Conservation (phyloP, 2,797 vertebrate genomes). For the Anguilla anguilla region DNA sequence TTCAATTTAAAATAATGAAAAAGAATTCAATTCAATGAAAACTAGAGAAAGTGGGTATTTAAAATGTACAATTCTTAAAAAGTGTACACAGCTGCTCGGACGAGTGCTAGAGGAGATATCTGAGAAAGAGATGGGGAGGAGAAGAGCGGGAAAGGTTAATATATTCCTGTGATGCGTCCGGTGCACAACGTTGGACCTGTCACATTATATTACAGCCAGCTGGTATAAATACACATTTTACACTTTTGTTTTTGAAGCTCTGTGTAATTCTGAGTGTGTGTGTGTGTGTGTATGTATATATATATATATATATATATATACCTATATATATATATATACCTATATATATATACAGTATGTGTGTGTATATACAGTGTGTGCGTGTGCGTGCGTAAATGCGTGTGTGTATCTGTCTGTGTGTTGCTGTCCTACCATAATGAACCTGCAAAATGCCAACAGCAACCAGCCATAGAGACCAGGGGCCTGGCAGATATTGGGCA, state of each 20-base stretch:
- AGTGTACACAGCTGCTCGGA: not conserved
- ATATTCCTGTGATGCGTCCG: constrained; percentile 81
- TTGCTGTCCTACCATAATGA: constrained; percentile 84
- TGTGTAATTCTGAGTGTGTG: constrained; percentile 31
- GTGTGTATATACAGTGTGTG: too few relatives aligned
- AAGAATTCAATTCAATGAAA: not conserved
- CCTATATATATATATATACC: too few relatives aligned
- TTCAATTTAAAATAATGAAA: not conserved
- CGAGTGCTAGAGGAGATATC: constrained; percentile 20
- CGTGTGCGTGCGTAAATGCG: not conserved
- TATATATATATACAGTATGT: too few relatives aligned
- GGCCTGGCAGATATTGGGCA: constrained; percentile 82
- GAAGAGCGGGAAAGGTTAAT: constrained; percentile 78
- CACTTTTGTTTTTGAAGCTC: constrained; percentile 57
- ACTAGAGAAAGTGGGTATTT: not conserved
- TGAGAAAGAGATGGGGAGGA: constrained; percentile 28
- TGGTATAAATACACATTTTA: constrained; percentile 79
- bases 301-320: too few relatives aligned
- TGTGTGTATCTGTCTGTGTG: constrained; percentile 59
- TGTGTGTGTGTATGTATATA: too few relatives aligned
- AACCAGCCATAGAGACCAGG: constrained; percentile 82
- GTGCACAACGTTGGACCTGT: constrained; percentile 85
- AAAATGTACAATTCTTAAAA: not conserved
- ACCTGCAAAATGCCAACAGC: constrained; percentile 84
- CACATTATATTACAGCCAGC: constrained; percentile 81